Conservation (phyloP, 2,113 vertebrate genomes). For the Cinclus cinclus region DNA sequence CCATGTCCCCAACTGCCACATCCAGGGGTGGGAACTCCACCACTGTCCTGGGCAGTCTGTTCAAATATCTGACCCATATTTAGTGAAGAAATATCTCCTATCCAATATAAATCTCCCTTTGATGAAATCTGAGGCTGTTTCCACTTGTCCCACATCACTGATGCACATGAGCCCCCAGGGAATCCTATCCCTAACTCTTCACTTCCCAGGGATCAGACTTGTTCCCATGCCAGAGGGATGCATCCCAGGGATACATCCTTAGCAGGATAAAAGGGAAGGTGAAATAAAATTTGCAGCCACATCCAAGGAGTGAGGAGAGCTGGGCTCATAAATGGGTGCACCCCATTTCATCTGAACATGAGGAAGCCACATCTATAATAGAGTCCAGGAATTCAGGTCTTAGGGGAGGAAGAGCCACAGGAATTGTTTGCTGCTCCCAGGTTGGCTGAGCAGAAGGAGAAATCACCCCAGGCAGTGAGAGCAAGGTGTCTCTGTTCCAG, state of each 20-base stretch:
- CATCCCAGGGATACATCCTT: not conserved
- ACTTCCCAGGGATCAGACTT: not conserved
- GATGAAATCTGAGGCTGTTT: not conserved
- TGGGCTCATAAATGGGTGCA: not conserved
- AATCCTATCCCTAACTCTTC: not conserved
- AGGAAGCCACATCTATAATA: not conserved
- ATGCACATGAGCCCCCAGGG: fast-evolving
- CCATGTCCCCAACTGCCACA: not conserved
- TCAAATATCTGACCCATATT: not conserved
- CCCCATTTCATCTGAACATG: not conserved
- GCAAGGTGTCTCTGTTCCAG: not conserved
- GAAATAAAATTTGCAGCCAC: not conserved
- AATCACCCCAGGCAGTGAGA: not conserved
- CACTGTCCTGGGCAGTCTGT: not conserved
- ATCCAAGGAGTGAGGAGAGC: not conserved
- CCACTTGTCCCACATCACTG: not conserved
- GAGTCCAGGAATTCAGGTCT: not conserved
- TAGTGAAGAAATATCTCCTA: not conserved
- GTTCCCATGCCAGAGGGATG: not conserved
- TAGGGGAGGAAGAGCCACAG: not conserved
- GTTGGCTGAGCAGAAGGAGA: not conserved
- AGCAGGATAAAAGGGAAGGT: not conserved
- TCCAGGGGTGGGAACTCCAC: not conserved
- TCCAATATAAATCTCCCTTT: not conserved
- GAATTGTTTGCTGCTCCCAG: not conserved